Evolutionary conservation across 2,797 vertebrate genomes (phyloP), one percentile per base, ranked within the genome.

Genomic region (Diplodus sargus): DNA sequence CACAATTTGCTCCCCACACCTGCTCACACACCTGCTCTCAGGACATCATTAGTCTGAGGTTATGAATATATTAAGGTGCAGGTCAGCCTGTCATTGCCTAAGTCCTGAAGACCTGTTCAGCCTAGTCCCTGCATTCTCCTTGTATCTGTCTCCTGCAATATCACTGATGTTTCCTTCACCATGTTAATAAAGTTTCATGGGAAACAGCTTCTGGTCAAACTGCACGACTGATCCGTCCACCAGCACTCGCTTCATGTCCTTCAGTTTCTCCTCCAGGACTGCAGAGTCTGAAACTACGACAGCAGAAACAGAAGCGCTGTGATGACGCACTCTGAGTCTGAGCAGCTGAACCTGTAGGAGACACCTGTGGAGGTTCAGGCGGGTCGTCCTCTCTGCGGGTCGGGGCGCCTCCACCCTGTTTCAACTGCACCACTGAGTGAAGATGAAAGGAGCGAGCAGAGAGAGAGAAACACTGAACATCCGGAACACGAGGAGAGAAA

Each of bases 371-470:
- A 5, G 68, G 76, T 53, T 70, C 86, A 58, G 39, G 25, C 7
- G 62, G 34, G 42, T 13, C 17, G 0, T 9, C 70, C 63, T 51
- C 74, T 22, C 65, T 0, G 56, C 15, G 66, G 48, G 61, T 60
- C 74, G 1, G 30, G 56, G 58, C 17, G 70, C 74, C 74, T 48
- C 66, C 0, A 1, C 49, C 70, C 72, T 57, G 81, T 91, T 91
- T 91, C 72, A 91, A 85, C 82, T 87, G 56, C 77, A 69, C 51
- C 16, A 2, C 43, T 20, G 54, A 53, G 43, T 69, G 78, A 79
- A 87, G 89, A 92, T 92, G 72, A 92, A 92, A 92, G 87, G 62
- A 83, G 47, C 22, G 1, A 15, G 23, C n/a, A 51, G 73, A 70
- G 34, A 8, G n/a, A n/a, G 2, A 16, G 1, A 39, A 13, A 25